Evolutionary conservation across 1,140 invertebrate genomes (phyloP).

Genomic region (Caenorhabditis remanei): DNA sequence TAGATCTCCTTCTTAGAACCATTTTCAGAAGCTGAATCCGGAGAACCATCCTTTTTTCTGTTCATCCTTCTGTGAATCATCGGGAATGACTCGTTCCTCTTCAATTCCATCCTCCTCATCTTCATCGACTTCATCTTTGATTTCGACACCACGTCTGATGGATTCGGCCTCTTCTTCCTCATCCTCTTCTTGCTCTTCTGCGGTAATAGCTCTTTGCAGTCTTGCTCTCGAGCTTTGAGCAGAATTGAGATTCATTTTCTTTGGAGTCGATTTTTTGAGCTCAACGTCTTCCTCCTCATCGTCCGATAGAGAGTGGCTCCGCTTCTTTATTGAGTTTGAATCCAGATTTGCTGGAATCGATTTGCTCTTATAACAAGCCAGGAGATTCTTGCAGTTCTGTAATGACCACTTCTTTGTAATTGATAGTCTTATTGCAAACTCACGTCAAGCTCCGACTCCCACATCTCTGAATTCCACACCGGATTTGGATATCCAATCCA

Average conservation of each 20-base stretch:
- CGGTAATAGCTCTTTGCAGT: no score
- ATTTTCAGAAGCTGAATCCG: not conserved
- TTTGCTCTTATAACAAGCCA: not conserved
- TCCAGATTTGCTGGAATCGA: no score
- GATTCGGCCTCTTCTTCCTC: not conserved
- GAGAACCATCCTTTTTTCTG: no score
- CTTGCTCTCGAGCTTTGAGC: no score
- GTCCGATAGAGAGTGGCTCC: not conserved
- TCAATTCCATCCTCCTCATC: not conserved
- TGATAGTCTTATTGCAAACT: not conserved
- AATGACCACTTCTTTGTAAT: not conserved
- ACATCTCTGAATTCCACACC: slow-evolving; percentile 29
- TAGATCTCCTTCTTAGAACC: no score
- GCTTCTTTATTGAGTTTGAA: no score
- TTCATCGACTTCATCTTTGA: not conserved
- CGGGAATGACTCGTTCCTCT: not conserved
- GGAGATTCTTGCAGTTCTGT: slow-evolving; percentile 9
- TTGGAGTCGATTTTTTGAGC: no score
- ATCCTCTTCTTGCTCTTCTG: not conserved
- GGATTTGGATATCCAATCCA: not conserved
- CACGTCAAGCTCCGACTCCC: not conserved
- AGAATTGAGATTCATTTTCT: no score
- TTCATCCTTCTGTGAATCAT: no score
- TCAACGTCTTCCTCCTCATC: not conserved
- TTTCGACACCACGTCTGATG: not conserved